Evolutionary conservation across 1,140 invertebrate species (phyloP), one percentile per base, ranked within the genome.

Genomic region (Marisa cornuarietis): DNA sequence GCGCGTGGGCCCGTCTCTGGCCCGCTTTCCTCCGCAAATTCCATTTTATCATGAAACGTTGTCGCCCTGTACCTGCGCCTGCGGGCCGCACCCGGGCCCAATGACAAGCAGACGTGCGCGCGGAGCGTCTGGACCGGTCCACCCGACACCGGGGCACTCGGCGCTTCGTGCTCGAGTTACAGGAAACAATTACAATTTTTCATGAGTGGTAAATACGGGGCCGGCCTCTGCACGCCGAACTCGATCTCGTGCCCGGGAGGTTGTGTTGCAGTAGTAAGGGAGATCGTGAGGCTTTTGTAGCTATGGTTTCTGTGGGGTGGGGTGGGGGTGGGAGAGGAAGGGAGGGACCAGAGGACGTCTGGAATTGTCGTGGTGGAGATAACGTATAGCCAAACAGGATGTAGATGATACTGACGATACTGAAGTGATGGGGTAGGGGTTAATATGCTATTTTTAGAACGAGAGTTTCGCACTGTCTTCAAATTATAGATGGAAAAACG

Each of bases 161-260:
- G 42, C 42, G n/a, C 61, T 51, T 9, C n/a, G 42, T 6, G 49
- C 76, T 77, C 62, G 26, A 26, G 16, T 77, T 68, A 24, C 76
- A 77, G 76, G 76, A 77, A 77, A 77, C 76, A 77, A 77, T 77
- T 68, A 77, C 76, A 77, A 77, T 77, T 69, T 77, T 77, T 69
- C 76, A 77, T 77, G 76, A 77, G 65, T 69, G 76, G 76, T 77
- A 77, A 77, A 77, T 77, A 77, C 68, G 66, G 76, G 76, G 63
- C 63, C 26, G 65, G 20, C 76, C 51, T 11, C 20, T 42, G 5
- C 22, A 42, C 26, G 26, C 31, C 54, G 16, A 5, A 66, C 62
- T 63, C 74, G 61, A 65, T 42, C 13, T 26, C 62, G 13, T 26
- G 66, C n/a, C 11, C n/a, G 14, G 22, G 66, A 68, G 66, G 11